These are phyloP conservation scores for Mastomys coucha DNA, from an alignment of 2,113 vertebrate species.

Conservation along the genomic window DNA sequence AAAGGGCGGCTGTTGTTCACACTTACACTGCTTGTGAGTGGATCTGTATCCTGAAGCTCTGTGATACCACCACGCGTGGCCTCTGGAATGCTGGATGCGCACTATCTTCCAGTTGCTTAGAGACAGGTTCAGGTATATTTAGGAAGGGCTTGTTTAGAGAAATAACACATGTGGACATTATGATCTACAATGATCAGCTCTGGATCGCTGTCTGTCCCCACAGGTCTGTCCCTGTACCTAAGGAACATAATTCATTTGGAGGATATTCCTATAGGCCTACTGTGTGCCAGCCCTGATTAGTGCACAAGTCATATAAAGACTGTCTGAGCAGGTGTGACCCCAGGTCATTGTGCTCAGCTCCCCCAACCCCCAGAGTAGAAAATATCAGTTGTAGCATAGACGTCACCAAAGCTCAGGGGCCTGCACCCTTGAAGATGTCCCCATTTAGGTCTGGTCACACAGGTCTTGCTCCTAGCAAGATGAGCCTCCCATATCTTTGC, in stretches of 20 bases:
- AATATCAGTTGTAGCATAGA: background rate
- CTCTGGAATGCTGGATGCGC: background rate
- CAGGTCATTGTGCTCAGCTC: background rate
- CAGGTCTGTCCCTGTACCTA: background rate
- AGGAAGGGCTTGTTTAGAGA: background rate
- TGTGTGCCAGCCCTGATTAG: background rate
- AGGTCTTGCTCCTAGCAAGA: background rate
- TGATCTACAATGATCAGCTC: background rate
- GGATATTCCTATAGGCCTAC: background rate
- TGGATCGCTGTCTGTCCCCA: background rate
- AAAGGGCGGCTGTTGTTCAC: background rate
- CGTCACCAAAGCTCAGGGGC: background rate
- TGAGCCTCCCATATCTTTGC: accelerated
- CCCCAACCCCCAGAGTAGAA: background rate
- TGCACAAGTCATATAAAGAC: background rate
- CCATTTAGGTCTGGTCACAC: background rate
- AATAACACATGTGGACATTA: background rate
- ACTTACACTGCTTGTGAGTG: accelerated
- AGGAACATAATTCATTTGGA: background rate
- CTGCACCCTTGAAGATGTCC: background rate
- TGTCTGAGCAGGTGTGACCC: background rate
- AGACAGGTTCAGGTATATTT: background rate
- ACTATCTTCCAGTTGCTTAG: background rate
- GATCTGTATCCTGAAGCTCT: background rate
- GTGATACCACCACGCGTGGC: accelerated